These are phyloP conservation scores for Amphipyra berbera DNA, from an alignment of 2,888 invertebrate species.

Conservation along the genomic window DNA sequence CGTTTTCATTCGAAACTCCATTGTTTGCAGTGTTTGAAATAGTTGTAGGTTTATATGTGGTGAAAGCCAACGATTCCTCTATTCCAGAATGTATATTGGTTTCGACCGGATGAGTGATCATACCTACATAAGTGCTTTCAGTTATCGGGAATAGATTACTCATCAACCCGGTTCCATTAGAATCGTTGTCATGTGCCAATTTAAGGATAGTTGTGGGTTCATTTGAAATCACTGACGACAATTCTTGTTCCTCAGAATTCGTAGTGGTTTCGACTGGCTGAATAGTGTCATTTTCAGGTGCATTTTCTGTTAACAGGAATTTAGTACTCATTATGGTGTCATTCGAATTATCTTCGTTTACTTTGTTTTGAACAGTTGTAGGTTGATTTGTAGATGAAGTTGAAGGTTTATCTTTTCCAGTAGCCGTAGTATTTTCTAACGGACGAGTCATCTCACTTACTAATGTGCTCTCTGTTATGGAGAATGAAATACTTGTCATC, in stretches of 20 bases:
- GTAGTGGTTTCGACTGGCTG: neutral
- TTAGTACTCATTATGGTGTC: neutral
- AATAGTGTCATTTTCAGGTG: neutral
- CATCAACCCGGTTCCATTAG: no score
- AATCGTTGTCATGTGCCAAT: no score
- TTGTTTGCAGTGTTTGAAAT: neutral
- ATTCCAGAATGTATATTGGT: neutral
- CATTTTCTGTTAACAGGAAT: neutral
- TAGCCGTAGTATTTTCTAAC: neutral
- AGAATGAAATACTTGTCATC: neutral
- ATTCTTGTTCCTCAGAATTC: slow-evolving; percentile 1
- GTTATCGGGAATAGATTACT: no score
- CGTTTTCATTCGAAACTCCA: neutral
- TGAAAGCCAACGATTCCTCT: neutral
- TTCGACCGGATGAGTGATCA: neutral
- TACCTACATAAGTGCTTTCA: neutral
- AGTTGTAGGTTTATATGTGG: neutral
- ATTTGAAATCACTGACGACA: no score
- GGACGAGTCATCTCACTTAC: neutral
- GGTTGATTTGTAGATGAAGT: neutral
- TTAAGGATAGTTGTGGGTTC: neutral
- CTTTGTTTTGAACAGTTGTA: neutral
- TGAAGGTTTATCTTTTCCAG: neutral
- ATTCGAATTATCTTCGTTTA: neutral
- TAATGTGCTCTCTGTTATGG: neutral